A percentile compares a stretch with the other conserved stretches of the same genome.
phyloP scores from a whole-genome alignment of 1,140 invertebrate genomes.

The Hyles vespertilio region DNA sequence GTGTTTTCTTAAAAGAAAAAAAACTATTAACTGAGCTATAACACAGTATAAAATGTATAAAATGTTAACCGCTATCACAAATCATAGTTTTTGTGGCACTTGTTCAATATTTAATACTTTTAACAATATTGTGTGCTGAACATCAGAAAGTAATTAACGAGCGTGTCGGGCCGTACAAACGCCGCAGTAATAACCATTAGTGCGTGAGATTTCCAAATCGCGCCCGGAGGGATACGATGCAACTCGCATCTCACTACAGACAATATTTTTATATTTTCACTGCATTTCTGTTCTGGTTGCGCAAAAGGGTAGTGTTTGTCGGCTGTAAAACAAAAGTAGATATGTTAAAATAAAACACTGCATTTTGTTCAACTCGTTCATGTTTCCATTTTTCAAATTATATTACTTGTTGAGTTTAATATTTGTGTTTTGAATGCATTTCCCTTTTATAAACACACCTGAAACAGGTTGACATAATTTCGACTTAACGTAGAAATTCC shows the following conservation, averaged over 20 bases:
- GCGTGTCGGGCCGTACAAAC: neutral
- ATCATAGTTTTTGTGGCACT: no score
- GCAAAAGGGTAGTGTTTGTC: conserved; percentile 43
- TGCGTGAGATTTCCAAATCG: conserved; percentile 30
- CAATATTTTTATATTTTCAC: conserved; percentile 58
- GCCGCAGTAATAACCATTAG: conserved; percentile 14
- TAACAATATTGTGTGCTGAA: no score
- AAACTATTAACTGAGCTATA: no score
- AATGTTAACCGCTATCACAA: no score
- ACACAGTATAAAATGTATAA: no score
- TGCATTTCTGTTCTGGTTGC: conserved; percentile 44
- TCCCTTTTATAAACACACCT: no score
- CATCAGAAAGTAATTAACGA: no score
- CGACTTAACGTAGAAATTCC: no score
- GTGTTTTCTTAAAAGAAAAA: no score
- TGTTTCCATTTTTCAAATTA: conserved; percentile 1
- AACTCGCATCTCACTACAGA: conserved; percentile 40
- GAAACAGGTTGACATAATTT: no score
- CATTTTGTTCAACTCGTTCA: conserved; percentile 19
- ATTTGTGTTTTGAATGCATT: neutral
- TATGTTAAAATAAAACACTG: conserved; percentile 23
- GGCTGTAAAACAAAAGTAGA: conserved; percentile 36
- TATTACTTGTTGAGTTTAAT: no score
- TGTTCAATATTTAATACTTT: no score
- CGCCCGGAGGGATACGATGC: conserved; percentile 36